phyloP scores from a whole-genome alignment of 1,140 invertebrate species.

The Cydia pomonella region DNA sequence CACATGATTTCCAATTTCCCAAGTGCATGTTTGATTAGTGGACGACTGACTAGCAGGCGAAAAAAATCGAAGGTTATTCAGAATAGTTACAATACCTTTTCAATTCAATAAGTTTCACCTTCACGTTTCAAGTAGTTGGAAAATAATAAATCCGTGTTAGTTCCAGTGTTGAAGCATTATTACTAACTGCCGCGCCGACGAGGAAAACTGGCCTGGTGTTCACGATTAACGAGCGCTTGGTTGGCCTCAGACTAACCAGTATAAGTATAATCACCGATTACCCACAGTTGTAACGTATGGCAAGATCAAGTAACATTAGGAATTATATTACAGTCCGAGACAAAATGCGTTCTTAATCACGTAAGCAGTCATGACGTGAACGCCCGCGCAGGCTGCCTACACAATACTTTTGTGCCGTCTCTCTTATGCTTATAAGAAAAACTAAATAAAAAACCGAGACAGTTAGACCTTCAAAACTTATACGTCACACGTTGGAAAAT shows the following conservation, averaged over 20 bases:
- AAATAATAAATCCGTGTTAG: constrained; percentile 30
- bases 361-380: constrained; percentile 40
- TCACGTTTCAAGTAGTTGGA: constrained; percentile 14
- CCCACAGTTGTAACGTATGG: not conserved
- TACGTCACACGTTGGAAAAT: constrained; percentile 21
- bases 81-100: constrained; percentile 16
- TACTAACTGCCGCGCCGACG: constrained; percentile 10
- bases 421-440: constrained; percentile 5
- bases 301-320: not conserved
- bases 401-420: constrained; percentile 32
- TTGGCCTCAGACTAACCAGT: not conserved
- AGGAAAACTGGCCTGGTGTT: constrained; percentile 13
- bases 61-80: constrained; percentile 34
- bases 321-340: not conserved
- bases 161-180: constrained; percentile 9
- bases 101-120: constrained; percentile 13
- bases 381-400: constrained; percentile 43
- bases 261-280: not conserved
- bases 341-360: not conserved
- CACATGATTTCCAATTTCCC: constrained; percentile 1
- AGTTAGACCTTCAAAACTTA: not conserved
- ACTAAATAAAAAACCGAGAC: not conserved
- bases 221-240: not conserved
- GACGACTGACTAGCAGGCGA: constrained; percentile 40
- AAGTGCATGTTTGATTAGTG: constrained; percentile 33